Evolutionary conservation across 2,797 vertebrate species (phyloP).

Genomic region (Pseudopleuronectes americanus): DNA sequence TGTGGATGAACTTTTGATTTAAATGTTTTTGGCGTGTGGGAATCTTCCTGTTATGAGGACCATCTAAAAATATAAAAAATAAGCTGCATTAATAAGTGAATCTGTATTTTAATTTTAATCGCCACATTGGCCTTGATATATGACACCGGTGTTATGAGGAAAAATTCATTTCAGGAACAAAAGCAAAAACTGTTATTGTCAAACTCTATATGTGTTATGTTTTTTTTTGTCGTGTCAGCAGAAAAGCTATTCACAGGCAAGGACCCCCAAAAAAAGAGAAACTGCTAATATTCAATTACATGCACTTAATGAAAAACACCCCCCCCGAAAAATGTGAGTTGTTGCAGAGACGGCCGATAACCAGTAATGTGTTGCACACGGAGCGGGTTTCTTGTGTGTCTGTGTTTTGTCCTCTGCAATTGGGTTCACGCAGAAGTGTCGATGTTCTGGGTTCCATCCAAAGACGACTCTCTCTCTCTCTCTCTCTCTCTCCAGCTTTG

Average conservation of each 20-base stretch:
- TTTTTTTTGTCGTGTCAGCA: not conserved
- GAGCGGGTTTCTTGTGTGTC: constrained; percentile 9
- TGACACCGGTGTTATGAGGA: not conserved
- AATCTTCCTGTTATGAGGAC: not conserved
- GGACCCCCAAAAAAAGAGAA: not conserved
- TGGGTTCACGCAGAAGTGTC: constrained; percentile 37
- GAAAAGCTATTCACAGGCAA: not conserved
- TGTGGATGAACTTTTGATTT: constrained; percentile 5
- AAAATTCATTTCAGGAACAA: not conserved
- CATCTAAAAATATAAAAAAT: not conserved
- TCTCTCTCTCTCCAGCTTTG: not conserved
- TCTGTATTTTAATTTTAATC: not conserved
- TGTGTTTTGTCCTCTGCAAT: constrained; percentile 44
- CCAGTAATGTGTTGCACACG: constrained; percentile 17
- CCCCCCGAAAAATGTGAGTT: no score
- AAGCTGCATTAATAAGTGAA: not conserved
- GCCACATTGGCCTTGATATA: not conserved
- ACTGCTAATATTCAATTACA: constrained; percentile 12
- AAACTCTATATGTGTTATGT: not conserved
- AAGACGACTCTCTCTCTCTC: constrained; percentile 26
- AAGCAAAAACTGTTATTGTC: not conserved
- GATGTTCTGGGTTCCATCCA: constrained; percentile 67
- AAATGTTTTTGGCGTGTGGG: not conserved
- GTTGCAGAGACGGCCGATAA: constrained; percentile 24
- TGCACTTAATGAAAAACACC: constrained; percentile 22